Percentiles rank a stretch among this genome's conserved stretches.
Conservation (phyloP, 2,888 invertebrate species). For the Petrophora chlorosata region DNA sequence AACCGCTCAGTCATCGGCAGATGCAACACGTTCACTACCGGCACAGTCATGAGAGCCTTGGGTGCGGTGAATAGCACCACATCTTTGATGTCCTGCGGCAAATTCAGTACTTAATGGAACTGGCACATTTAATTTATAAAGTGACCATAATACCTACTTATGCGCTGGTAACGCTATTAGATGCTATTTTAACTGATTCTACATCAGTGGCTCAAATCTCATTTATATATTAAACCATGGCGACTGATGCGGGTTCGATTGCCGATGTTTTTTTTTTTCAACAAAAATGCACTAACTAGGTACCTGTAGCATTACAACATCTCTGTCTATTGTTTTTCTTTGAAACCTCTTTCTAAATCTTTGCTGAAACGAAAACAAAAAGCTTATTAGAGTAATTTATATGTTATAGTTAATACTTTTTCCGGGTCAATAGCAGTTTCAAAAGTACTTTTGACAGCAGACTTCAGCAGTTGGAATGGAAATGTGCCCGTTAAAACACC, state of each 20-base stretch:
- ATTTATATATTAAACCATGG: too few relatives aligned
- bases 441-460: too few relatives aligned
- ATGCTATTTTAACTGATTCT: too few relatives aligned
- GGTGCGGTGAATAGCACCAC: constrained; percentile 78
- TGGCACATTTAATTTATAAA: neutral
- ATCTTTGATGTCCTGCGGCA: constrained; percentile 82
- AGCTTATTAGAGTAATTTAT: too few relatives aligned
- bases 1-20: constrained; percentile 79
- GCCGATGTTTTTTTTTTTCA: too few relatives aligned
- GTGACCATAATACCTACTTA: neutral
- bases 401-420: neutral
- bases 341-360: constrained; percentile 75
- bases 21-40: constrained; percentile 80
- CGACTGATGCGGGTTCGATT: too few relatives aligned
- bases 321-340: constrained; percentile 66
- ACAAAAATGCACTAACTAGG: too few relatives aligned
- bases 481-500: too few relatives aligned
- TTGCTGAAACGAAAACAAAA: constrained; percentile 45
- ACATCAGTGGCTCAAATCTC: too few relatives aligned
- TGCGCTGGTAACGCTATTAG: too few relatives aligned
- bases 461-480: too few relatives aligned
- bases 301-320: constrained; percentile 72
- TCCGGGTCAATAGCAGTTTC: too few relatives aligned
- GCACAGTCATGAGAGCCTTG: constrained; percentile 59
- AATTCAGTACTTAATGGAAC: neutral